phyloP scores from a whole-genome alignment of 2,113 vertebrate species.

The Eudyptes chrysolophus region DNA sequence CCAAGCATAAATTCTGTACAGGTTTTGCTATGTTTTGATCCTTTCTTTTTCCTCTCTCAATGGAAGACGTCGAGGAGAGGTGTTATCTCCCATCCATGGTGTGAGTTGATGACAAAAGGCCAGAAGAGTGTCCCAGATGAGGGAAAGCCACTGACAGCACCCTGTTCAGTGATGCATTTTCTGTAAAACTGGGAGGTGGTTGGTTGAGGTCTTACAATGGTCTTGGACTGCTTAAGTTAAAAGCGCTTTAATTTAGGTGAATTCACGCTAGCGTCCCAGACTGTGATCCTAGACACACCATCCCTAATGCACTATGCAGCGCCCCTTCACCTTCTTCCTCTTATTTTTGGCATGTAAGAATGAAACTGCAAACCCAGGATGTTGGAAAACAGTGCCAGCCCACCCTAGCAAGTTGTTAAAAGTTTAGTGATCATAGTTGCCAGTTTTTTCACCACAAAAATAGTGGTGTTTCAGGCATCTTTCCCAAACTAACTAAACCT shows the following conservation, averaged over 20 bases:
- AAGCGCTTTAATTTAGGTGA: neutral
- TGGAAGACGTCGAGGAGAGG: neutral
- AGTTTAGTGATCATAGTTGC: neutral
- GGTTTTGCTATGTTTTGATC: neutral
- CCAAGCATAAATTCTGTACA: neutral
- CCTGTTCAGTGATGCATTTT: neutral
- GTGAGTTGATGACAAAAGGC: neutral
- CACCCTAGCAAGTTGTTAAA: neutral
- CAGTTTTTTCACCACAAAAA: neutral
- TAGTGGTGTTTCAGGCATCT: neutral
- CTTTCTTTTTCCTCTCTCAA: neutral
- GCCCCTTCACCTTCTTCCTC: neutral
- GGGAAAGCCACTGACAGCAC: neutral
- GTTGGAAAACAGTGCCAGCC: neutral
- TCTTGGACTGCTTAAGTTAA: neutral
- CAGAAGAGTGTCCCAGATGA: neutral
- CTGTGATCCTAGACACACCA: neutral
- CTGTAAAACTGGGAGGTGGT: neutral
- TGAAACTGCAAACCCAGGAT: neutral
- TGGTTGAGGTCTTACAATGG: neutral
- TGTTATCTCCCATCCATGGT: neutral
- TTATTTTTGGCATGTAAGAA: neutral
- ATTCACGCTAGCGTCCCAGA: neutral
- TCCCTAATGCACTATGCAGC: neutral
- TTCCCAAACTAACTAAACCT: neutral